Base-by-base conservation (phyloP, 1,140 invertebrate species). In the Agrypnia vestita region DNA sequence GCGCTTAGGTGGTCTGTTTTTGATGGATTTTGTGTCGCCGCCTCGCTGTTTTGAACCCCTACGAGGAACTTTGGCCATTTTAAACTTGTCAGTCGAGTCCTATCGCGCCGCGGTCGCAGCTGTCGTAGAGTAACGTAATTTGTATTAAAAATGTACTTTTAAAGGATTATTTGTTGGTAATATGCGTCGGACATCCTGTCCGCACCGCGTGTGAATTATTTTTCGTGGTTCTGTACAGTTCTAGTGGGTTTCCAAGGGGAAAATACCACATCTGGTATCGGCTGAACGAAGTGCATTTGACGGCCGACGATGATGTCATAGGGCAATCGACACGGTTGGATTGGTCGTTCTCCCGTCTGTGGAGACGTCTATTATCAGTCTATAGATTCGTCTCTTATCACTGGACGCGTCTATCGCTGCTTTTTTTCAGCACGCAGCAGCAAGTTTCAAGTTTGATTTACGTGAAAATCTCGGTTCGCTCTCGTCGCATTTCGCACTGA, bases 271-370 rank as follows among this genome's bases (percentile, higher is more conserved):
- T 15, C 53, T 56, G 53, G 15, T 56, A 13, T 17, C 10, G 15
- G 51, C 12, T 53, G 11, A 53, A 56, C 1, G 6, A 56, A 56
- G 53, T 56, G 53, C 53, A n/a, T 12, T 62, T 62, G 59, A 7
- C 19, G 59, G 59, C 25, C 59, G 13, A 10, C 59, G 59, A 25
- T 62, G 59, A 62, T 62, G 59, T 62, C 59, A 62, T 62, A 62
- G 25, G 59, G 17, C 25, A 62, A 13, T 11, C 21, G 53, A 56
- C 59, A 62, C 25, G 19, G 59, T 17, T 62, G 59, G 59, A 62
- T 62, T 62, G 12, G 25, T 6, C 6, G 25, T 1, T 35, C 25
- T 6, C 6, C 25, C 6, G 25, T 35, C 25, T 35, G 25, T 35
- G 6, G 25, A 6, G 1, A 35, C 6, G 25, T 35, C 25, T 6